A percentile compares a stretch with the other conserved stretches of the same genome.
These are phyloP conservation scores for Pangasius djambal DNA, from an alignment of 2,797 vertebrate genomes.

Conservation along the genomic window DNA sequence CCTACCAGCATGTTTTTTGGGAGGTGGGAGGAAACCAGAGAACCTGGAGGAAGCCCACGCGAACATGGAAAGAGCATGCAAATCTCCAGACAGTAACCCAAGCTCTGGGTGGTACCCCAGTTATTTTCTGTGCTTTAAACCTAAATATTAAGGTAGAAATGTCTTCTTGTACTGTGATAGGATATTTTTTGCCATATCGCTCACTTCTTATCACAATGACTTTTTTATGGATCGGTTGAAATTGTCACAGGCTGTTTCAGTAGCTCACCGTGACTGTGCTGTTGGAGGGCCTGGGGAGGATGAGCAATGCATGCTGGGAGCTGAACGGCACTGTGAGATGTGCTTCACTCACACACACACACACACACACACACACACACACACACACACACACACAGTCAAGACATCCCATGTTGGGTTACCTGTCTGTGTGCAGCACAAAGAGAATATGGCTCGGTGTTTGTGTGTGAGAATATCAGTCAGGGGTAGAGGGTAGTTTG, in stretches of 20 bases:
- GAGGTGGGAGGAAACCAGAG: not conserved
- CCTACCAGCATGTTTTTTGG: too few relatives aligned
- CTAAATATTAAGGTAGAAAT: not conserved
- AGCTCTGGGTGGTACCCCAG: not conserved
- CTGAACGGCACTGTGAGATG: slow-evolving; percentile 4
- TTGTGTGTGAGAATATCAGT: not conserved
- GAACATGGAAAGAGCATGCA: not conserved
- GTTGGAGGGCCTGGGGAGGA: slow-evolving; percentile 6
- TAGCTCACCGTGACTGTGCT: not conserved
- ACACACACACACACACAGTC: slow-evolving; percentile 6
- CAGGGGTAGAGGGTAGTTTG: not conserved
- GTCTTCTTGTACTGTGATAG: too few relatives aligned
- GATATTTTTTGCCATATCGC: not conserved
- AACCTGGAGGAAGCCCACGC: not conserved
- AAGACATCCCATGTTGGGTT: not conserved
- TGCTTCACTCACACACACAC: not conserved
- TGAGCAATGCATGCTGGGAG: slow-evolving; percentile 17
- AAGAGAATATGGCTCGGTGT: not conserved
- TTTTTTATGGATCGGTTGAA: not conserved
- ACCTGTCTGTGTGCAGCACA: slow-evolving; percentile 25
- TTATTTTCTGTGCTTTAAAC: not conserved
- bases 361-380: not conserved
- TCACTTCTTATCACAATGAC: not conserved
- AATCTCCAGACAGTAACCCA: not conserved
- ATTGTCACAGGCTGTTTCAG: not conserved